phyloP scores from a whole-genome alignment of 2,888 invertebrate species.

The Aleiodes testaceus region DNA sequence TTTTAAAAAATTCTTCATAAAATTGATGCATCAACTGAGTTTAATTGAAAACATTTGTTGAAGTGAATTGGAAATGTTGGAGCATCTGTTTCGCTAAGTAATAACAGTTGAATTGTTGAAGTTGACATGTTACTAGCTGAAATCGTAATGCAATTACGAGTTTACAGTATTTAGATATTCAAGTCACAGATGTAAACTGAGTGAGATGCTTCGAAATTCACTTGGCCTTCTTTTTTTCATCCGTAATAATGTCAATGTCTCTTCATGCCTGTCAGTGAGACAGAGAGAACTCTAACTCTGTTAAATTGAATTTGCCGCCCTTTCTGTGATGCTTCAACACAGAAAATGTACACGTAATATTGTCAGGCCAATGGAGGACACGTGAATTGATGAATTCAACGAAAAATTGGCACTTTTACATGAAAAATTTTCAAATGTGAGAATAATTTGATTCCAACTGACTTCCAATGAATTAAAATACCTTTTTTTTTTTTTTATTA shows the following conservation, averaged over 20 bases:
- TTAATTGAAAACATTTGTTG: no score
- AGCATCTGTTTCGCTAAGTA: conserved; percentile 33
- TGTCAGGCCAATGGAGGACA: conserved; percentile 22
- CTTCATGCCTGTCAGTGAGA: conserved; percentile 11
- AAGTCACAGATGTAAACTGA: conserved; percentile 34
- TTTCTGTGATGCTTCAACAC: conserved; percentile 9
- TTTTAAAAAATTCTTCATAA: no score
- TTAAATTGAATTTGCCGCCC: conserved; percentile 35
- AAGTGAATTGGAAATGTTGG: neutral
- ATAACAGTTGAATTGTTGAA: conserved; percentile 13
- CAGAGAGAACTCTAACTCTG: conserved; percentile 4
- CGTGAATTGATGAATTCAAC: conserved; percentile 6
- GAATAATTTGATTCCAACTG: no score
- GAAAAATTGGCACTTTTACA: conserved; percentile 2
- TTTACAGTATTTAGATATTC: conserved; percentile 41
- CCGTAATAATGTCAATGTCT: conserved; percentile 9
- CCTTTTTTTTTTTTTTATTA: no score
- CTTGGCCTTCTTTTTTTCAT: neutral
- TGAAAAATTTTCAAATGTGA: no score
- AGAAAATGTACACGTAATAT: conserved; percentile 7
- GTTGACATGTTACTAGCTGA: conserved; percentile 34
- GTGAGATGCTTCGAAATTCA: conserved; percentile 11
- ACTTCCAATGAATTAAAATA: no score
- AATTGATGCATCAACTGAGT: no score
- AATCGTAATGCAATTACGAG: conserved; percentile 43